Evolutionary conservation across 2,888 invertebrate genomes (phyloP).

Genomic region (Cheilosia vulpina): DNA sequence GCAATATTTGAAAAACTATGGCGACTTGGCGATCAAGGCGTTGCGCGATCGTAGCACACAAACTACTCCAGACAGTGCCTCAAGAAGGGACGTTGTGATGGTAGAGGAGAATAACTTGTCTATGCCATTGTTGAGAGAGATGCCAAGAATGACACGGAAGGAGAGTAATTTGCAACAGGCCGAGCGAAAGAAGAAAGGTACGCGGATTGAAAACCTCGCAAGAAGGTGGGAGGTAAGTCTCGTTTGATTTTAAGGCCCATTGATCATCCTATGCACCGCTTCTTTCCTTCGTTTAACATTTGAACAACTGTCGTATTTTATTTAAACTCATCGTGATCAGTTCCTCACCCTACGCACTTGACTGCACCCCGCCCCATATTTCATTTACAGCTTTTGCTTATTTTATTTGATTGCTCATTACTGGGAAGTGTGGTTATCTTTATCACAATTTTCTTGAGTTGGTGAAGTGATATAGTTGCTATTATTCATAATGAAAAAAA

Average conservation of each 20-base stretch:
- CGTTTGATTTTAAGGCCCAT: background rate
- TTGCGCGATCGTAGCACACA: constrained; percentile 80
- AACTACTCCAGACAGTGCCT: constrained; percentile 79
- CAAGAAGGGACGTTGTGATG: constrained; percentile 80
- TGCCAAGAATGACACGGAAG: constrained; percentile 82
- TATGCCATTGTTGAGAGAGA: constrained; percentile 87
- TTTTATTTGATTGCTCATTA: background rate
- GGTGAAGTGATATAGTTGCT: background rate
- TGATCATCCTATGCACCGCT: no score
- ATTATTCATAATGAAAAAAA: background rate
- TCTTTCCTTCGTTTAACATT: background rate
- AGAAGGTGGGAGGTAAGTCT: constrained; percentile 84
- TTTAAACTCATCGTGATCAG: no score
- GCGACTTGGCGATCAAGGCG: constrained; percentile 80
- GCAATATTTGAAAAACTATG: constrained; percentile 82
- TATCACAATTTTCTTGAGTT: background rate
- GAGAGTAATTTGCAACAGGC: constrained; percentile 71
- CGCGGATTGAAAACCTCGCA: constrained; percentile 81
- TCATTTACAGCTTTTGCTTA: no score
- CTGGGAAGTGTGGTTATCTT: background rate
- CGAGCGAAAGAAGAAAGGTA: constrained; percentile 66
- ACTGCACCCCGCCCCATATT: no score
- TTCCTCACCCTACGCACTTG: no score
- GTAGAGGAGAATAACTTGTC: constrained; percentile 84
- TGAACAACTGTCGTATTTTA: background rate